These are phyloP conservation scores for Helobdella robusta DNA, from an alignment of 2,888 invertebrate species.

Conservation along the genomic window DNA sequence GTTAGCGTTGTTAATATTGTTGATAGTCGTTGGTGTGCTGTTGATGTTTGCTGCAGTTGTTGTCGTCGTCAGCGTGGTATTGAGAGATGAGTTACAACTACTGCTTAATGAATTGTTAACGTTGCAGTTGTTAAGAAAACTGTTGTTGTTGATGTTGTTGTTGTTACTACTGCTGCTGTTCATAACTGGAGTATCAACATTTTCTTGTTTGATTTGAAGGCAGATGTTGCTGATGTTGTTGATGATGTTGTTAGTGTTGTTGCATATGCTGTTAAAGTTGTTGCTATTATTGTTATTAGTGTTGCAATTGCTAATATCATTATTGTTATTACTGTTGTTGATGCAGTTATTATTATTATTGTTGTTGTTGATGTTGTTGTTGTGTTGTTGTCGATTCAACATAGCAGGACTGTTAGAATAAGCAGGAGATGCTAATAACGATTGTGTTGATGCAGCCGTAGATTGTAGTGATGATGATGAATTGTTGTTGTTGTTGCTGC, in stretches of 20 bases:
- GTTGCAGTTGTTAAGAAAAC: neutral
- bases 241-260: neutral
- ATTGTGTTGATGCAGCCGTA: neutral
- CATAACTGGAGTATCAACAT: no score
- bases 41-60: neutral
- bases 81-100: no score
- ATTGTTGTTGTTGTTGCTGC: neutral
- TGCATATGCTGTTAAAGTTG: neutral
- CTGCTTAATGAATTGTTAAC: neutral
- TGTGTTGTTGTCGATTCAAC: constrained; percentile 12
- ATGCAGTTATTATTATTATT: constrained; percentile 1
- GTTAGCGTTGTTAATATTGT: neutral
- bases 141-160: neutral
- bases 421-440: constrained; percentile 4
- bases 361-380: constrained; percentile 9
- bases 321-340: constrained; percentile 13
- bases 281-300: neutral
- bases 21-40: neutral
- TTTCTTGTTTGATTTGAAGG: no score
- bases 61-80: no score
- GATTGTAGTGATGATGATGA: constrained; percentile 3
- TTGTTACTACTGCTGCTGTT: neutral
- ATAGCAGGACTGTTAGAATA: constrained; percentile 16
- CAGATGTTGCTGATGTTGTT: no score
- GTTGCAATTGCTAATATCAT: neutral